Evolutionary conservation across 2,888 invertebrate genomes (phyloP).

Genomic region (Drosophila siamana): DNA sequence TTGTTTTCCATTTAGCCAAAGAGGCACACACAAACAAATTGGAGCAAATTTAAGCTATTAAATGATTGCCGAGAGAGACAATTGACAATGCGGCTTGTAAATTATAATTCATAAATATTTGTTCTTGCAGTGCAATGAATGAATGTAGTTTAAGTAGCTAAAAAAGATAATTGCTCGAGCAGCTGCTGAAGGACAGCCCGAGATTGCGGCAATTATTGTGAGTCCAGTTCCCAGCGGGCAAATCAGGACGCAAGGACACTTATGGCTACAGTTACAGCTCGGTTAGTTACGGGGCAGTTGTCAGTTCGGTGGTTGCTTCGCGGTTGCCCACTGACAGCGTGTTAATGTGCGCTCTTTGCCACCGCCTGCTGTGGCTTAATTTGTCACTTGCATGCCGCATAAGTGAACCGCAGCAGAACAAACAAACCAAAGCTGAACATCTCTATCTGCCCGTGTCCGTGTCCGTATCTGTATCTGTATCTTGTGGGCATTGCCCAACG

Average conservation of each 20-base stretch:
- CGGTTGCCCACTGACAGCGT: conserved; percentile 46
- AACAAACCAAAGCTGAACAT: conserved; percentile 29
- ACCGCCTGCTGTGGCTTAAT: conserved; percentile 64
- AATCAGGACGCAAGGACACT: conserved; percentile 67
- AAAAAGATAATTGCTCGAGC: conserved; percentile 20
- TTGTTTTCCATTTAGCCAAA: conserved; percentile 32
- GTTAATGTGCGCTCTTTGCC: conserved; percentile 30
- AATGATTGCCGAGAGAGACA: conserved; percentile 31
- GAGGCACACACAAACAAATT: conserved; percentile 19
- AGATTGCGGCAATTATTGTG: conserved; percentile 71
- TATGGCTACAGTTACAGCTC: conserved; percentile 28
- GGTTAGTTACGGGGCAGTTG: conserved; percentile 59
- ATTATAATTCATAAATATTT: conserved; percentile 25
- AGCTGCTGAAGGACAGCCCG: conserved; percentile 51
- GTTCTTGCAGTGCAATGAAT: background rate
- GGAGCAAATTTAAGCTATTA: conserved; percentile 50
- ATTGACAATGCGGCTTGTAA: conserved; percentile 46
- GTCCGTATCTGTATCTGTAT: background rate
- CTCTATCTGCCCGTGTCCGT: conserved; percentile 28
- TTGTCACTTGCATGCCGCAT: conserved; percentile 62
- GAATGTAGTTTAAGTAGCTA: background rate
- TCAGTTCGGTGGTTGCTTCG: conserved; percentile 48
- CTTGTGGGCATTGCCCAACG: conserved; percentile 56
- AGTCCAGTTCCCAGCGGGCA: conserved; percentile 69
- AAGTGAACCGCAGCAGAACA: conserved; percentile 1